Base-by-base conservation (phyloP, 1,140 invertebrate species). In the Neoseiulus cucumeris region DNA sequence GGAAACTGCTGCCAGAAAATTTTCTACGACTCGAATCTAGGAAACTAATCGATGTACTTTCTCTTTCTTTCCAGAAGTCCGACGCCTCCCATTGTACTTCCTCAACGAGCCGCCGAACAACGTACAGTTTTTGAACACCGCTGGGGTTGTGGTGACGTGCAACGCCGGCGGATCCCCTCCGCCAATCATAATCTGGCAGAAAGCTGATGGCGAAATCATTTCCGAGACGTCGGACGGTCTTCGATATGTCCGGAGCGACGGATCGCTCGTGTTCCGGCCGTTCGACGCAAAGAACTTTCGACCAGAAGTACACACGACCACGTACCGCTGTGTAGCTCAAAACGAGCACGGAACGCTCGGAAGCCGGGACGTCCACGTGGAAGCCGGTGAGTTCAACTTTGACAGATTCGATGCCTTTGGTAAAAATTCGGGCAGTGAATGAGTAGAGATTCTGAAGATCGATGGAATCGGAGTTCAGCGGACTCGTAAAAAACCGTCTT, bases 301-400 rank as follows among this genome's bases (percentile, higher is more conserved):
- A 29, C 71, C 74, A 17, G 71, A 73, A 51, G 71, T 79, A 25
- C 79, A 80, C 69, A 72, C 73, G 20, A 69, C 73, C 51, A 73
- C 71, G 9, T 79, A 79, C 69, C 68, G 75, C 42, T 90, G 87
- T 75, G 78, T 85, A 33, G 87, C 86, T 18, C 80, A 81, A 68
- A 89, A 89, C 73, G 79, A 79, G 7, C 83, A 85, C 7, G 87
- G 87, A 14, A 79, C 81, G 67, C 83, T 89, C 66, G 81, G 88
- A 70, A 87, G 85, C 70, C 79, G 86, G 68, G 84, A 87, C 72
- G 85, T 89, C 9, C 83, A 86, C 76, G 83, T 89, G 66, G 78
- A 84, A 75, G 86, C 87, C 72, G 87, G 87, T 89, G 72, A 82
- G 82, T 29, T 59, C 9, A 9, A 9, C 33, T 39, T 9, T 39